Conservation (phyloP, 2,797 vertebrate genomes). For the Enteromius thamalakanensis region DNA sequence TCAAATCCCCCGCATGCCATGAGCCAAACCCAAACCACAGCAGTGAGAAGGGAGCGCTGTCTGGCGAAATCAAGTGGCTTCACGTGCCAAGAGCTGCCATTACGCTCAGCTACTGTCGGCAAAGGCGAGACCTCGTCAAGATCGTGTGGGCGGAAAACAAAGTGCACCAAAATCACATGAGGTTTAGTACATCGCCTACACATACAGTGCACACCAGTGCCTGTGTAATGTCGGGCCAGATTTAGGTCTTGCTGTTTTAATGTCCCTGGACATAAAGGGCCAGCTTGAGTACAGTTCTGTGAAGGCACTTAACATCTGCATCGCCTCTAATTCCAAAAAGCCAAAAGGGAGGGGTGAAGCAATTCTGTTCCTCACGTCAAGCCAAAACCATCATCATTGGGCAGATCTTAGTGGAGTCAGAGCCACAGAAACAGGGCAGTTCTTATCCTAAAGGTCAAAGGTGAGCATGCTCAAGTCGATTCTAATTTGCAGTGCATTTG, state of each 20-base stretch:
- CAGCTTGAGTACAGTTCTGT: constrained; percentile 44
- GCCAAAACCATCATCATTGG: constrained; percentile 44
- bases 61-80: constrained; percentile 47
- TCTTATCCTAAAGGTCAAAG: constrained; percentile 34
- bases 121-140: constrained; percentile 39
- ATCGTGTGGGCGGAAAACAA: constrained; percentile 32
- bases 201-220: constrained; percentile 26
- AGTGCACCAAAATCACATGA: constrained; percentile 31
- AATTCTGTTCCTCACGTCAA: constrained; percentile 37
- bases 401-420: constrained; percentile 25
- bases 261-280: constrained; percentile 45
- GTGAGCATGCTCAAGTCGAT: constrained; percentile 25
- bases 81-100: constrained; percentile 46
- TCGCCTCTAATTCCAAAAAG: constrained; percentile 40
- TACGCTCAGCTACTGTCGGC: constrained; percentile 51
- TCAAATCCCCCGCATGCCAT: constrained; percentile 48
- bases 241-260: constrained; percentile 37
- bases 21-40: constrained; percentile 50
- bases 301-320: constrained; percentile 52
- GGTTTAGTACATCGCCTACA: constrained; percentile 39
- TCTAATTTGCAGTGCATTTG: constrained; percentile 47
- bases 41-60: constrained; percentile 46
- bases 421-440: constrained; percentile 33
- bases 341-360: constrained; percentile 43
- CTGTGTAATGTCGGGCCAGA: constrained; percentile 43